Percentiles rank a stretch among this genome's conserved stretches.
Evolutionary conservation across 2,888 invertebrate species (phyloP).

Genomic region (Caenorhabditis zanzibari): DNA sequence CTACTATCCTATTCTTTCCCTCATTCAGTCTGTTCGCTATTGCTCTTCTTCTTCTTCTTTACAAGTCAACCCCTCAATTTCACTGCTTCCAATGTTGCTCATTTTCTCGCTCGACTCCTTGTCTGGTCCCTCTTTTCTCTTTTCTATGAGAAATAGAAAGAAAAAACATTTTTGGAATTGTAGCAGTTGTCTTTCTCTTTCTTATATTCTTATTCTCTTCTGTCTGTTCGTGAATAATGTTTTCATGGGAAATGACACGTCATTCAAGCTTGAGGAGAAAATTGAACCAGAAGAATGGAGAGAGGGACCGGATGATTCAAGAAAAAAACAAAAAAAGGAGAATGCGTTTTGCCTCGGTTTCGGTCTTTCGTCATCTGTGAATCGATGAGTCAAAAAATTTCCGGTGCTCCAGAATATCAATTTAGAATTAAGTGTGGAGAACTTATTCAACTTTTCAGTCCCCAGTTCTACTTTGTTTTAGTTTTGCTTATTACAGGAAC

Average conservation of each 20-base stretch:
- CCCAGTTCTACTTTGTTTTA: no score
- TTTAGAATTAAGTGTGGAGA: not conserved
- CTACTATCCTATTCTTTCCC: conserved; percentile 18
- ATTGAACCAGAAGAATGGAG: conserved; percentile 3
- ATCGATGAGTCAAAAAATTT: conserved; percentile 42
- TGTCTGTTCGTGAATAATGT: conserved; percentile 27
- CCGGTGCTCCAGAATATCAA: conserved; percentile 2
- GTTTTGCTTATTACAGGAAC: no score
- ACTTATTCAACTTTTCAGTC: no score
- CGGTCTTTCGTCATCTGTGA: conserved; percentile 2
- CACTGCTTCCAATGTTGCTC: conserved; percentile 37
- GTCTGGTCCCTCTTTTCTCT: conserved; percentile 1
- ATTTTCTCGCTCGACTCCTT: conserved; percentile 21
- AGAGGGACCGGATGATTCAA: conserved; percentile 44
- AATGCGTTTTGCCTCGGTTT: conserved; percentile 19
- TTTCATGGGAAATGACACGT: conserved; percentile 35
- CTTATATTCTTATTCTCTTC: conserved; percentile 3
- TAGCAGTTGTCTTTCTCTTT: not conserved
- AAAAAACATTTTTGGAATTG: conserved; percentile 32
- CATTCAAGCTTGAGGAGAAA: conserved; percentile 13
- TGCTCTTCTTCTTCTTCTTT: conserved; percentile 4
- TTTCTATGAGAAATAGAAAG: conserved; percentile 24
- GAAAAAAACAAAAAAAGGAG: conserved; percentile 15
- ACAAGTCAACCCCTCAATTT: conserved; percentile 7
- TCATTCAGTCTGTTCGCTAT: not conserved